Conservation (phyloP, 2,888 invertebrate species). For the Acronicta leporina region DNA sequence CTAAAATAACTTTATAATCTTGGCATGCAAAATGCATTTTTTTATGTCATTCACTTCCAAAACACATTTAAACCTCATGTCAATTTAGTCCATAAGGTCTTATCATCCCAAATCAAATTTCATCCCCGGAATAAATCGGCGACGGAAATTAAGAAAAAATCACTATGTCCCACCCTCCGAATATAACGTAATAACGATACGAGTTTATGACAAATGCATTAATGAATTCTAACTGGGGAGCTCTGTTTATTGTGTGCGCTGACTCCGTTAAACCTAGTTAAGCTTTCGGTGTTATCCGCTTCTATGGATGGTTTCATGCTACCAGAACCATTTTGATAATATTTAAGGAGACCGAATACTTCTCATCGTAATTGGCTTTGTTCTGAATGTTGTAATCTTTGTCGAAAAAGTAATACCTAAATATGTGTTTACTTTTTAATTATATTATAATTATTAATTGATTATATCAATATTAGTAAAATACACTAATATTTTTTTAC, state of each 20-base stretch:
- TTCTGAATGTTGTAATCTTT: too few relatives aligned
- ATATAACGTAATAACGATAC: slow-evolving; percentile 61
- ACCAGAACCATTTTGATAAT: not conserved
- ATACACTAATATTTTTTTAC: too few relatives aligned
- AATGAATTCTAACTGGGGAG: slow-evolving; percentile 74
- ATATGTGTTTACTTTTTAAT: too few relatives aligned
- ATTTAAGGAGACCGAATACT: not conserved
- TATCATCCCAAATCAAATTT: slow-evolving; percentile 51
- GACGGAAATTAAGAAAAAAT: slow-evolving; percentile 69
- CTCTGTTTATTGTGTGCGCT: slow-evolving; percentile 73
- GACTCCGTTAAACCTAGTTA: slow-evolving; percentile 74
- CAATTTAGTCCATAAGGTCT: slow-evolving; percentile 34
- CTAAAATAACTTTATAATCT: too few relatives aligned
- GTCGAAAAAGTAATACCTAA: too few relatives aligned
- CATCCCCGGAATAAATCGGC: slow-evolving; percentile 48
- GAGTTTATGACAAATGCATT: slow-evolving; percentile 80
- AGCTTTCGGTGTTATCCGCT: slow-evolving; percentile 66
- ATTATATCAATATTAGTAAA: too few relatives aligned
- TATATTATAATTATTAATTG: too few relatives aligned
- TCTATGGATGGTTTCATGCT: slow-evolving; percentile 55
- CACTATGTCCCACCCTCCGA: slow-evolving; percentile 43
- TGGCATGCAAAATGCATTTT: too few relatives aligned
- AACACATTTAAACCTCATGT: slow-evolving; percentile 15
- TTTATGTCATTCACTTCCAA: not conserved
- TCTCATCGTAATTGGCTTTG: too few relatives aligned